Evolutionary conservation across 2,113 vertebrate species (phyloP).

Genomic region (Isichthys henryi): DNA sequence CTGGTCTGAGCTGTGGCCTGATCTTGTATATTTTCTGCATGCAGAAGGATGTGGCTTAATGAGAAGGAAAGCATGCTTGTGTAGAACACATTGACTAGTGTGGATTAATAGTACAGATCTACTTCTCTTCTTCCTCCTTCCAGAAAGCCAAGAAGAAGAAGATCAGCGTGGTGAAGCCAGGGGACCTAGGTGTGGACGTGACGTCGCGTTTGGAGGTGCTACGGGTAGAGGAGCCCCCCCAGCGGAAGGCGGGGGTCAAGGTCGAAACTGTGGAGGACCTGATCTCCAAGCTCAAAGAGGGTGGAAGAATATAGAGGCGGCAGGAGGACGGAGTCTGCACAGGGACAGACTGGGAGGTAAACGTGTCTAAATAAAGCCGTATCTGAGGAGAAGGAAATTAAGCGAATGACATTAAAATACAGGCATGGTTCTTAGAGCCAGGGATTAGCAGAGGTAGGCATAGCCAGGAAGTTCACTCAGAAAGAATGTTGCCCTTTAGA

Average conservation of each 20-base stretch:
- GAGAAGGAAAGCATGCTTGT: not conserved
- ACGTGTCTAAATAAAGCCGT: not conserved
- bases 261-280: conserved; percentile 79
- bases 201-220: conserved; percentile 66
- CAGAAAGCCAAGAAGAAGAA: conserved; percentile 96
- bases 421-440: not conserved
- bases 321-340: conserved; percentile 16
- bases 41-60: not conserved
- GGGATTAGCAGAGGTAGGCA: not conserved
- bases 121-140: not conserved
- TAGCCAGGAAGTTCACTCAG: not conserved
- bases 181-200: conserved; percentile 75
- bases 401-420: not conserved
- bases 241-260: conserved; percentile 72
- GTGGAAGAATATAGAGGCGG: conserved; percentile 63
- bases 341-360: not conserved
- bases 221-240: conserved; percentile 75
- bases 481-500: not conserved
- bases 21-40: not conserved
- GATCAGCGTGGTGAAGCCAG: conserved; percentile 67
- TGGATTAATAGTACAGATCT: not conserved
- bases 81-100: not conserved
- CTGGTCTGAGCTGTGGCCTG: not conserved
- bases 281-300: conserved; percentile 69
- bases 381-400: not conserved